These are phyloP conservation scores for Diplogasteroides magnus DNA, from an alignment of 1,140 invertebrate species.

Conservation along the genomic window DNA sequence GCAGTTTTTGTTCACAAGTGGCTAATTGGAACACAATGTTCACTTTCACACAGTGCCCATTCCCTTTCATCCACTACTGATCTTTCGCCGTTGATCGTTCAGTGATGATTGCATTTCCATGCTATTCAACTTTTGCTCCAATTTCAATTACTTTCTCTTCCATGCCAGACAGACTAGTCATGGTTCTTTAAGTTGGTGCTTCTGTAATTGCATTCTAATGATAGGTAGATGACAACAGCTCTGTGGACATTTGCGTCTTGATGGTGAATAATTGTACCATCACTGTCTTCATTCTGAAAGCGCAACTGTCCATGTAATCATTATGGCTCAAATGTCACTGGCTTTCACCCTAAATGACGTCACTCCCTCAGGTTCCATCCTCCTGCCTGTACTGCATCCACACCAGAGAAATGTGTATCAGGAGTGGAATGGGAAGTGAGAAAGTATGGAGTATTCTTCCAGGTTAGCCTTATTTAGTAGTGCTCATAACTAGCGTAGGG, in stretches of 20 bases:
- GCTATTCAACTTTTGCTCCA: neutral
- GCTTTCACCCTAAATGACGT: neutral
- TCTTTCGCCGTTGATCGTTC: neutral
- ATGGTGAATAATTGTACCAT: too few relatives aligned
- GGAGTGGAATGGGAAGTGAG: slow-evolving; percentile 22
- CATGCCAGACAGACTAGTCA: neutral
- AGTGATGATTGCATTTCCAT: too few relatives aligned
- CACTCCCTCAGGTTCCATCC: slow-evolving; percentile 25
- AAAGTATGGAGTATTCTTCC: slow-evolving; percentile 20
- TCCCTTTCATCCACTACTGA: neutral
- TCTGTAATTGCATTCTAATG: neutral
- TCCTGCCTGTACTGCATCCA: slow-evolving; percentile 4
- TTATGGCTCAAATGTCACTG: too few relatives aligned
- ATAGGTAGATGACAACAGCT: neutral
- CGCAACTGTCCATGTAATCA: too few relatives aligned
- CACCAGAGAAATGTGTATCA: slow-evolving; percentile 10
- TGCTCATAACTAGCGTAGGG: too few relatives aligned
- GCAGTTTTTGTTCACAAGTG: too few relatives aligned
- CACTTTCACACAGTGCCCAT: neutral
- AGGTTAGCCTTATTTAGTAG: too few relatives aligned
- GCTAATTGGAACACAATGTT: too few relatives aligned
- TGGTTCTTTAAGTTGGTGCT: neutral
- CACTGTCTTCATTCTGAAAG: too few relatives aligned
- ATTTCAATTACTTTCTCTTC: neutral
- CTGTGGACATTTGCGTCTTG: too few relatives aligned